A percentile compares a stretch with the other conserved stretches of the same genome.
Conservation (phyloP, 2,797 vertebrate species). For the Rousettus madagascariensis region DNA sequence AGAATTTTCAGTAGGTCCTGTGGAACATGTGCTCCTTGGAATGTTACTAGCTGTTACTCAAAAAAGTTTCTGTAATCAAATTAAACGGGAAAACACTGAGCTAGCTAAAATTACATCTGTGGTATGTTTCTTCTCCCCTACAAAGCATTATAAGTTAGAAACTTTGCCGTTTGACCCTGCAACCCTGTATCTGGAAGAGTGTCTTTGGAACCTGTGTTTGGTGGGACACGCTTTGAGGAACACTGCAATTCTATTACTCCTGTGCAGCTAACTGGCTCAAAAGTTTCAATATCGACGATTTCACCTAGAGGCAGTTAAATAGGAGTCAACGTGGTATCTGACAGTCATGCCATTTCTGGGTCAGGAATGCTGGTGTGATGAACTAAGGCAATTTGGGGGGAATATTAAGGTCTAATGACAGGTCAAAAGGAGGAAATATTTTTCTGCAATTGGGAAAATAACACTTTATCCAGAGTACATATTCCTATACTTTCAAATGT, state of each 20-base stretch:
- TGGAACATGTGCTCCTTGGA: neutral
- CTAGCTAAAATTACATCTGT: neutral
- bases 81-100: neutral
- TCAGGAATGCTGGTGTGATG: slow-evolving; percentile 11
- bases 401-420: neutral
- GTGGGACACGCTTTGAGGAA: neutral
- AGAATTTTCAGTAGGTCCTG: neutral
- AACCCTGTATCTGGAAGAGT: neutral
- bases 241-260: neutral
- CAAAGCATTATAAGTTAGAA: neutral
- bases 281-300: neutral
- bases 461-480: neutral
- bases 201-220: slow-evolving; percentile 12
- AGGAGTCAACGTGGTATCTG: neutral
- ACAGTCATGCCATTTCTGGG: neutral
- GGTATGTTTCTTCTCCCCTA: neutral
- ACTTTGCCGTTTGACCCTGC: neutral
- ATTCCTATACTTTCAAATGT: neutral
- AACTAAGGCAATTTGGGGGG: neutral
- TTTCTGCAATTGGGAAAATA: slow-evolving; percentile 41
- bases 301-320: neutral
- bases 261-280: neutral
- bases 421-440: neutral
- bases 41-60: neutral
- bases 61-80: neutral